Percentiles rank a stretch among this genome's conserved stretches.
These are phyloP conservation scores for Hypomesus transpacificus DNA, from an alignment of 2,113 vertebrate species.

Conservation along the genomic window DNA sequence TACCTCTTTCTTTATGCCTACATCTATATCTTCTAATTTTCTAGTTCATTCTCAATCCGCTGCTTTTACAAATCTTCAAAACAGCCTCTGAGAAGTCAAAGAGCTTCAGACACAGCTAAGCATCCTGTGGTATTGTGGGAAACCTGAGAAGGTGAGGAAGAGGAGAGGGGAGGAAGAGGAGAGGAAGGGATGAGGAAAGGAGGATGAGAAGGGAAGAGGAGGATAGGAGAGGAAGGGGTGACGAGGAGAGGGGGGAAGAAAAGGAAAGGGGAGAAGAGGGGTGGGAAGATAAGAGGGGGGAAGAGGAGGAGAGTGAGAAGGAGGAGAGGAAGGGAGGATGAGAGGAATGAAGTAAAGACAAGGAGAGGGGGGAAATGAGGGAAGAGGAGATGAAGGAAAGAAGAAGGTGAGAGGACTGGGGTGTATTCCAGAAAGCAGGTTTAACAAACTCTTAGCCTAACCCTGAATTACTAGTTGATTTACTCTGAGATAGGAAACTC, in stretches of 20 bases:
- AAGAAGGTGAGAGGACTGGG: no score
- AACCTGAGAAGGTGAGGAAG: slow-evolving; percentile 42
- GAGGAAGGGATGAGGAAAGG: background rate
- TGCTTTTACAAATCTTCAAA: slow-evolving; percentile 41
- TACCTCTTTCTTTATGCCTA: background rate
- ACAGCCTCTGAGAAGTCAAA: slow-evolving; percentile 44
- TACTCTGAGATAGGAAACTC: no score
- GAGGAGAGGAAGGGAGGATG: background rate
- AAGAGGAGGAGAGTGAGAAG: no score
- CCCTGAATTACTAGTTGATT: no score
- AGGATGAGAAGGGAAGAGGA: background rate
- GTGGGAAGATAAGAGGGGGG: no score
- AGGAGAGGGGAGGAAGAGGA: slow-evolving; percentile 8
- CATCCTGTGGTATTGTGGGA: slow-evolving; percentile 31
- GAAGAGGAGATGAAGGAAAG: no score
- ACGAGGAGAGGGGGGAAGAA: background rate
- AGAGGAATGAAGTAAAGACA: background rate
- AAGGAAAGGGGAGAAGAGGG: background rate
- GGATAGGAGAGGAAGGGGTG: background rate
- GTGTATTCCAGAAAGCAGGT: no score
- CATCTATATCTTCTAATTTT: background rate
- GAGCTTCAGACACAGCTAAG: slow-evolving; percentile 33
- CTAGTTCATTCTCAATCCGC: slow-evolving; percentile 11
- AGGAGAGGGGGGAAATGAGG: no score
- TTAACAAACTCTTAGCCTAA: no score